phyloP scores from a whole-genome alignment of 2,888 invertebrate genomes.

The Lasioglossum marginatum region DNA sequence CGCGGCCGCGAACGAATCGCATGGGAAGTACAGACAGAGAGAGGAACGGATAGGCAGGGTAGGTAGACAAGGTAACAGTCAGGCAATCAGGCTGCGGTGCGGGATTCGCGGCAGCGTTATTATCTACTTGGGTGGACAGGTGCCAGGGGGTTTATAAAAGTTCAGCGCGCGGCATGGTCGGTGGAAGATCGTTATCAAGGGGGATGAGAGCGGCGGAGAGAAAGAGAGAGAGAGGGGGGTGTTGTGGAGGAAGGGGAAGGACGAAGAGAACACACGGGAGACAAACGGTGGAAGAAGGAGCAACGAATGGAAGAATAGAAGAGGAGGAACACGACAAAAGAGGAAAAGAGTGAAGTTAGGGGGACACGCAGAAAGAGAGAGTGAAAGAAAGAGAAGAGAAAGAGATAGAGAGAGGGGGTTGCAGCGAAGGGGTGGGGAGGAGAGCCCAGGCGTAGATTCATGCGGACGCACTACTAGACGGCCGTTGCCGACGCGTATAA shows the following conservation, averaged over 20 bases:
- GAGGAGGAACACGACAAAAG: neutral
- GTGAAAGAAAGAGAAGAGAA: neutral
- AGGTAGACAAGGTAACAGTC: conserved; percentile 76
- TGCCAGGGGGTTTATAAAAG: conserved; percentile 77
- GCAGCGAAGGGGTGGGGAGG: neutral
- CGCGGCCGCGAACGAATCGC: conserved; percentile 26
- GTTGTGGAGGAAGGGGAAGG: neutral
- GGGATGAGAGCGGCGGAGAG: conserved; percentile 52
- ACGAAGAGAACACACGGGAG: conserved; percentile 2
- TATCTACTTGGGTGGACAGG: conserved; percentile 81
- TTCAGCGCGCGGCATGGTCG: conserved; percentile 67
- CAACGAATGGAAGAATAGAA: neutral
- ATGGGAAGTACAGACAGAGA: conserved; percentile 25
- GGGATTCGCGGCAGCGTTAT: conserved; percentile 78
- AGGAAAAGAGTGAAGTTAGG: neutral
- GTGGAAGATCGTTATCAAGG: conserved; percentile 79
- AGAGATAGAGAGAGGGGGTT: neutral
- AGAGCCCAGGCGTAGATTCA: conserved; percentile 67
- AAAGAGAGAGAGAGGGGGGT: neutral
- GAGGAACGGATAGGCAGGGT: conserved; percentile 43
- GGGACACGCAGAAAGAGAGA: neutral
- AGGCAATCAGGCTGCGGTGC: conserved; percentile 76
- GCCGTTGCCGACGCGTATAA: conserved; percentile 71
- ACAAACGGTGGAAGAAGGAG: neutral
- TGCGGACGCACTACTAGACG: conserved; percentile 74